Conservation (phyloP, 1,140 invertebrate species). For the Heliconius hermathena region DNA sequence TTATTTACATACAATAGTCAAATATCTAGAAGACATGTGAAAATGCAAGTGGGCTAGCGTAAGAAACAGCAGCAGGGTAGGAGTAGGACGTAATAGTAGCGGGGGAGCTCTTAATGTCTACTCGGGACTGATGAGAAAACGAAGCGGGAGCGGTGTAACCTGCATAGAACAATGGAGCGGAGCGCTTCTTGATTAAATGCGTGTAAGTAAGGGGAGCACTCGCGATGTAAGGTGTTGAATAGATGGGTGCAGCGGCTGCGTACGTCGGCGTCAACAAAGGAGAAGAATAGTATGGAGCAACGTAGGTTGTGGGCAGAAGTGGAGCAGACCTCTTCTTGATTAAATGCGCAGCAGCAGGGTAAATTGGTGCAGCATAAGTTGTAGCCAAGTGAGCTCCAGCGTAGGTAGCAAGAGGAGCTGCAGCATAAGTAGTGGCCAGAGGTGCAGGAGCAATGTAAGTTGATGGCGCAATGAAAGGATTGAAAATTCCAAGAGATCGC, state of each 20-base stretch:
- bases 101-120: slow-evolving; percentile 60
- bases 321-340: slow-evolving; percentile 63
- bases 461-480: slow-evolving; percentile 34
- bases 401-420: slow-evolving; percentile 42
- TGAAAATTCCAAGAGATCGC: slow-evolving; percentile 45
- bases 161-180: slow-evolving; percentile 45
- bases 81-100: slow-evolving; percentile 49
- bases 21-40: slow-evolving; percentile 39
- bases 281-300: slow-evolving; percentile 46
- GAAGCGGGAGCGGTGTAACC: slow-evolving; percentile 52
- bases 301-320: slow-evolving; percentile 41
- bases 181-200: slow-evolving; percentile 73
- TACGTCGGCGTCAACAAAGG: slow-evolving; percentile 53
- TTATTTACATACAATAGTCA: too few species aligned
- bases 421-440: slow-evolving; percentile 39
- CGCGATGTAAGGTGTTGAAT: slow-evolving; percentile 43
- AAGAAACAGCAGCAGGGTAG: slow-evolving; percentile 57
- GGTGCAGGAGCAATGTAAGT: slow-evolving; percentile 39
- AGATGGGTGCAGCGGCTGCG: slow-evolving; percentile 42
- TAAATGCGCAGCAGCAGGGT: slow-evolving; percentile 51
- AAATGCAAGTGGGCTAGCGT: slow-evolving; percentile 46
- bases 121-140: slow-evolving; percentile 55
- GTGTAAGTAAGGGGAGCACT: slow-evolving; percentile 45
- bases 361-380: slow-evolving; percentile 37
- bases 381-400: slow-evolving; percentile 47